These are phyloP conservation scores for Hypanus sabinus DNA, from an alignment of 2,113 vertebrate species.

Conservation along the genomic window DNA sequence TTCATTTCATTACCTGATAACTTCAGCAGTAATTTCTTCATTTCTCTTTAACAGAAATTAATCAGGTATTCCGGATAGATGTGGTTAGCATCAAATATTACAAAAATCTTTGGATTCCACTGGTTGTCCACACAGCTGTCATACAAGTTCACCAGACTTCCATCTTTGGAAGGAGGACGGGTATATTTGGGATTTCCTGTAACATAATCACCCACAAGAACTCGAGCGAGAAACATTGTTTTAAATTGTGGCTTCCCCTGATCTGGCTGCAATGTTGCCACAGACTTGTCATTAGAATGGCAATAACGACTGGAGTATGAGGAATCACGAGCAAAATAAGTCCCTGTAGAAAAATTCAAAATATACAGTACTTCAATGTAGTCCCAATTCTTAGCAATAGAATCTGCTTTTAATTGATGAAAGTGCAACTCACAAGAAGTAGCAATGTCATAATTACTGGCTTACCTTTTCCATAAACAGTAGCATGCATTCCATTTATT, in stretches of 20 bases:
- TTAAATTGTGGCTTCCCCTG: constrained; percentile 63
- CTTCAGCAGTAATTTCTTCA: not conserved
- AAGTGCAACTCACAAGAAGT: not conserved
- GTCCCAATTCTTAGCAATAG: not conserved
- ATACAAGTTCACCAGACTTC: constrained; percentile 82
- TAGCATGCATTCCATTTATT: constrained; percentile 84
- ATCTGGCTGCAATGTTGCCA: constrained; percentile 64
- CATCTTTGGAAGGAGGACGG: constrained; percentile 86
- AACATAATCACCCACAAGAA: constrained; percentile 83
- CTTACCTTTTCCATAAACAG: constrained; percentile 89
- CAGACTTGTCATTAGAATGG: constrained; percentile 78
- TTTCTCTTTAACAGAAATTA: constrained; percentile 47
- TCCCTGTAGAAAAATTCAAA: constrained; percentile 61
- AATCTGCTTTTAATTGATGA: not conserved
- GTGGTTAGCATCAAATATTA: constrained; percentile 93
- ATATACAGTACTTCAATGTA: not conserved
- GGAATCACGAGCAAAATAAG: constrained; percentile 88
- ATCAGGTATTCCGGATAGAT: constrained; percentile 95
- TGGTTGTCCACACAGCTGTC: constrained; percentile 94
- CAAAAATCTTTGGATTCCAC: constrained; percentile 87
- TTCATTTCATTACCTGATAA: not conserved
- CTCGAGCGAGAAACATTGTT: constrained; percentile 89
- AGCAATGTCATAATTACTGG: not conserved
- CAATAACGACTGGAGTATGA: constrained; percentile 90
- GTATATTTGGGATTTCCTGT: constrained; percentile 76